A percentile compares a stretch with the other conserved stretches of the same genome.
Conservation (phyloP, 2,113 vertebrate species). For the Cairina moschata region DNA sequence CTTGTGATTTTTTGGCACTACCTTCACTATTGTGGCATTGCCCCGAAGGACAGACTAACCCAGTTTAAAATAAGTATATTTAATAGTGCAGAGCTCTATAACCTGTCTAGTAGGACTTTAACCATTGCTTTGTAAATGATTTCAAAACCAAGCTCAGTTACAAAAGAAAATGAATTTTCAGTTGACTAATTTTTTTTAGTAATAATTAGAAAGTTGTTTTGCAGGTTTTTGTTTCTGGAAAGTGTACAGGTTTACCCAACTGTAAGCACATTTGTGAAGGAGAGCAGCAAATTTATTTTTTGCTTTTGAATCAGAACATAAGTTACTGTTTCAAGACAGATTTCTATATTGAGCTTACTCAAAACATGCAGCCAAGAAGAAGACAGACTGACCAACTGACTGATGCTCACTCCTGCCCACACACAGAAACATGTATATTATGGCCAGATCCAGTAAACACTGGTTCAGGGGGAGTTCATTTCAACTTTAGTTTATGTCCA, state of each 20-base stretch:
- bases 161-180: not conserved
- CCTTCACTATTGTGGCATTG: slow-evolving; percentile 54
- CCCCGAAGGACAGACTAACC: slow-evolving; percentile 63
- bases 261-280: not conserved
- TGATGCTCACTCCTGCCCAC: not conserved
- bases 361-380: not conserved
- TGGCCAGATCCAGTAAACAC: not conserved
- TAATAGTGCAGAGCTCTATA: slow-evolving; percentile 22
- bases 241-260: not conserved
- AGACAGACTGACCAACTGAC: not conserved
- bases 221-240: not conserved
- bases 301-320: not conserved
- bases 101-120: slow-evolving; percentile 36
- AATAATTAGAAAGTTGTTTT: not conserved
- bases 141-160: slow-evolving; percentile 28
- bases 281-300: not conserved
- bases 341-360: not conserved
- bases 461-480: not conserved
- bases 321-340: not conserved
- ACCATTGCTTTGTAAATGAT: slow-evolving; percentile 44
- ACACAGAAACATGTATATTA: not conserved
- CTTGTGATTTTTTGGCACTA: slow-evolving; percentile 48
- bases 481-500: not conserved
- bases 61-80: slow-evolving; percentile 41
- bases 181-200: not conserved